Evolutionary conservation across 2,113 vertebrate species (phyloP), one percentile per base, ranked within the genome.

Genomic region (Proteles cristata): DNA sequence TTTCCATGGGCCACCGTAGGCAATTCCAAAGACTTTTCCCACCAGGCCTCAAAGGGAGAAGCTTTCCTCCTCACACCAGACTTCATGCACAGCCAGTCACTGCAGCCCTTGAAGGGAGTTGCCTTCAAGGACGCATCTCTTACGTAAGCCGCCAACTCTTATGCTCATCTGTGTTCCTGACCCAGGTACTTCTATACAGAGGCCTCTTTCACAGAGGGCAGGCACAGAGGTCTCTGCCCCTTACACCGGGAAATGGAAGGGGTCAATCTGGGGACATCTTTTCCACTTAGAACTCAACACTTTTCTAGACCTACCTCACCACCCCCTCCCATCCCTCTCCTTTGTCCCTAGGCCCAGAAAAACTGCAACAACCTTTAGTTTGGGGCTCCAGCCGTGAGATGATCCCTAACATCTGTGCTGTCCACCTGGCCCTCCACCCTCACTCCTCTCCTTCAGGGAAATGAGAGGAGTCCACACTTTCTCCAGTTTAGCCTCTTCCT

Each of bases 81-180:
- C 21, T 19, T 35, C 16, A 7, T 7, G 39, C 11, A 58, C 11
- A 65, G 15, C 6, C 23, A n/a, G 1, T 12, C 7, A 25, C 10
- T 33, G 11, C 63, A 25, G 61, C 0, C n/a, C 65, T 48, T 55
- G 58, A 86, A 89, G 11, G 10, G 21, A 31, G 16, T 4, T 35
- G 5, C 11, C 5, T 0, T n/a, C 26, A 19, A 1, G 6, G 4
- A 33, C 2, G 17, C 17, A 39, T 39, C 39, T 39, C 39, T 39
- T 39, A 39, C 39, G 4, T 39, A 39, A 39, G 39, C 39, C 3
- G 39, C 39, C 39, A 39, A 39, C 39, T 39, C 39, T 39, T 39
- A 39, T 39, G 39, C 15, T 11, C 2, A 10, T 12, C 28, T 76
- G 31, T 2, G 19, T 50, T 55, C 15, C 16, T 68, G 14, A 2